These are phyloP conservation scores for Oryctolagus cuniculus DNA, from an alignment of 2,113 vertebrate genomes.

Conservation along the genomic window DNA sequence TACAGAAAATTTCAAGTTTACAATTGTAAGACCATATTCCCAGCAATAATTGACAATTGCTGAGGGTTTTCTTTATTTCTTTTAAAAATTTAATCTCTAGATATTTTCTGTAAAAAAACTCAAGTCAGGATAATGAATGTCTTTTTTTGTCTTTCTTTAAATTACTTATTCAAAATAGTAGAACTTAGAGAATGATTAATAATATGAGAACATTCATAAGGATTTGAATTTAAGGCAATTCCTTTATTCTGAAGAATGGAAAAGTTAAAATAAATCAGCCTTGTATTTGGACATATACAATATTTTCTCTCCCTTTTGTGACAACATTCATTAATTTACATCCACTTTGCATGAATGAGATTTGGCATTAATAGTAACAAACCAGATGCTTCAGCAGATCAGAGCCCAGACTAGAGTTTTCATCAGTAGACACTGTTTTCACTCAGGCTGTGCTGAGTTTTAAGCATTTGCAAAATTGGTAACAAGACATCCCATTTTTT, in stretches of 20 bases:
- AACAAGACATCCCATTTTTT: constrained; percentile 29
- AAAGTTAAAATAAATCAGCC: background rate
- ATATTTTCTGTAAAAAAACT: constrained; percentile 46
- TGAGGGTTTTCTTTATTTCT: background rate
- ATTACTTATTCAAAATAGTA: constrained; percentile 19
- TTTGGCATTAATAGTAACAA: constrained; percentile 77
- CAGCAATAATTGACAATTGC: background rate
- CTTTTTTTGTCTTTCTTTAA: background rate
- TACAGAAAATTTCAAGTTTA: background rate
- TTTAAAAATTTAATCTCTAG: background rate
- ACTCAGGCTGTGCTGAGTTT: constrained; percentile 69
- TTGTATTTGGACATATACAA: background rate
- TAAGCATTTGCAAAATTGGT: constrained; percentile 72
- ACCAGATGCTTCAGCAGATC: constrained; percentile 79
- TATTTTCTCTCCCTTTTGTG: constrained; percentile 72
- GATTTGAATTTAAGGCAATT: constrained; percentile 17
- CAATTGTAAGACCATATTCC: background rate
- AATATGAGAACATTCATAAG: background rate
- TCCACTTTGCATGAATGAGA: constrained; percentile 82
- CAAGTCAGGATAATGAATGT: background rate
- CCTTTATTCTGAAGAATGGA: background rate
- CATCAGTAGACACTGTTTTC: constrained; percentile 77
- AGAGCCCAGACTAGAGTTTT: constrained; percentile 56
- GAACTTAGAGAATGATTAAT: background rate
- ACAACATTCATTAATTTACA: constrained; percentile 79